Evolutionary conservation across 2,888 invertebrate species (phyloP).

Genomic region (Ditylenchus weischeri): DNA sequence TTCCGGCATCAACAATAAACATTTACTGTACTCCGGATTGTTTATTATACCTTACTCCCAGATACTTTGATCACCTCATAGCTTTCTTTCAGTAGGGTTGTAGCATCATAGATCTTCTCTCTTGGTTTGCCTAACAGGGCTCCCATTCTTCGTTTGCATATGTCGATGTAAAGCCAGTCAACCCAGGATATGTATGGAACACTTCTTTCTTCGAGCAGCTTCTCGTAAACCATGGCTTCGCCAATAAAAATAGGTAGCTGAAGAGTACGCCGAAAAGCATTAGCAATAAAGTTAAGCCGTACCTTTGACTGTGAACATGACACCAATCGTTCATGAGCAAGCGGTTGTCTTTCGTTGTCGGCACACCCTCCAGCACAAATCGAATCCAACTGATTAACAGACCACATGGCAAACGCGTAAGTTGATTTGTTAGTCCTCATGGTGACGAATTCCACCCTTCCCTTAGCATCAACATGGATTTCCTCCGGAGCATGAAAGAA

Average conservation of each 20-base stretch:
- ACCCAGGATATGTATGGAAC: constrained; percentile 45
- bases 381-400: constrained; percentile 64
- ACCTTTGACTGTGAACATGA: constrained; percentile 40
- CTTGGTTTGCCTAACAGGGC: constrained; percentile 47
- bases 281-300: too few relatives aligned
- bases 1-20: too few relatives aligned
- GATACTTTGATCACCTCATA: too few relatives aligned
- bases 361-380: constrained; percentile 47
- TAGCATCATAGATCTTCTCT: constrained; percentile 45
- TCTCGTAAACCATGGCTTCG: constrained; percentile 4
- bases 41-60: too few relatives aligned
- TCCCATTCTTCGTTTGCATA: constrained; percentile 45
- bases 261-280: too few relatives aligned
- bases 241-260: constrained; percentile 10
- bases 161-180: constrained; percentile 41
- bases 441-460: constrained; percentile 31
- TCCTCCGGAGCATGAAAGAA: constrained; percentile 33
- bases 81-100: constrained; percentile 23
- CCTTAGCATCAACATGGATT: constrained; percentile 34
- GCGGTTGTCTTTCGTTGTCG: constrained; percentile 36
- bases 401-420: constrained; percentile 65
- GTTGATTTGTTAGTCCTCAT: constrained; percentile 23
- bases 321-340: constrained; percentile 51
- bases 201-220: constrained; percentile 16
- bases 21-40: too few relatives aligned